These are phyloP conservation scores for Apodemus agrarius DNA, from an alignment of 2,797 vertebrate genomes.

Conservation along the genomic window DNA sequence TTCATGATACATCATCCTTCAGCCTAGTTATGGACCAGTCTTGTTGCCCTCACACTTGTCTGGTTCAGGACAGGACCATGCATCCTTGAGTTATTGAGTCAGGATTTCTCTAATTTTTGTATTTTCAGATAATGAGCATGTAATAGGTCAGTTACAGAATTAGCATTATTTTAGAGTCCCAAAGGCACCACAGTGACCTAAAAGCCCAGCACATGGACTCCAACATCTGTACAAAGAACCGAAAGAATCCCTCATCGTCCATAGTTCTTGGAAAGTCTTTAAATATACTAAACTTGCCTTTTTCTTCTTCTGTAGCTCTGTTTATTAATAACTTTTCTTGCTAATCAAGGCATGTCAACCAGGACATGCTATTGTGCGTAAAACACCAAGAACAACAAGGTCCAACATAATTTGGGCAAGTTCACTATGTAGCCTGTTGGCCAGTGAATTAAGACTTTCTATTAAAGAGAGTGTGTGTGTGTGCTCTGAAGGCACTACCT, in stretches of 20 bases:
- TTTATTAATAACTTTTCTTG: not conserved
- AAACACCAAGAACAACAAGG: not conserved
- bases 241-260: not conserved
- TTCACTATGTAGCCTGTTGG: not conserved
- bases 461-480: not conserved
- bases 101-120: not conserved
- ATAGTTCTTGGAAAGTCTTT: no score
- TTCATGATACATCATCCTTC: not conserved
- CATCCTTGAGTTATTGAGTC: not conserved
- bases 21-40: not conserved
- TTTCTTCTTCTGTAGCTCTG: not conserved
- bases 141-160: not conserved
- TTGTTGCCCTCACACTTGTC: not conserved
- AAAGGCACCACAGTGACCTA: not conserved
- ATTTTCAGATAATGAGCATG: not conserved
- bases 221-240: not conserved
- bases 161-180: not conserved
- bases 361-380: not conserved
- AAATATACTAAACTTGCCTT: not conserved
- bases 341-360: not conserved
- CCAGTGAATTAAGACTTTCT: not conserved
- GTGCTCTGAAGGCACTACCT: not conserved
- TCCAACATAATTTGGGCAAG: not conserved
- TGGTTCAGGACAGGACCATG: not conserved
- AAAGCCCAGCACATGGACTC: not conserved